A percentile compares a stretch with the other conserved stretches of the same genome.
Evolutionary conservation across 2,797 vertebrate species (phyloP).

Genomic region (Neomorphus geoffroyi): DNA sequence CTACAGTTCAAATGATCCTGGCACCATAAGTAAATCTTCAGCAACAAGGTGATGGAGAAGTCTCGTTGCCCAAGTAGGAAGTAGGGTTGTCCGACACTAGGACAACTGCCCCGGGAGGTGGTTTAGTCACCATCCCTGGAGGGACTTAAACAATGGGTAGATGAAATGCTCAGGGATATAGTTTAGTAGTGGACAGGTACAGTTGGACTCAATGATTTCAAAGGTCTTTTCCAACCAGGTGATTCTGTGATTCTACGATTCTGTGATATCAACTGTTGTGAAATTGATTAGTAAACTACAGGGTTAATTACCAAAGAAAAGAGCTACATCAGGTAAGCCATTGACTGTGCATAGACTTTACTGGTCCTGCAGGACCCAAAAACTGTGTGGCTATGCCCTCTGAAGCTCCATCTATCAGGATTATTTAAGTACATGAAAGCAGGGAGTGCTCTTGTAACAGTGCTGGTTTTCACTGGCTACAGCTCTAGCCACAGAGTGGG

Average conservation of each 20-base stretch:
- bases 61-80: not conserved
- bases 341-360: not conserved
- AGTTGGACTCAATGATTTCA: too few species aligned
- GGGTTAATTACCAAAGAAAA: not conserved
- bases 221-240: too few species aligned
- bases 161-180: too few species aligned
- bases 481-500: not conserved
- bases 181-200: too few species aligned
- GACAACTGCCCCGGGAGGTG: too few species aligned
- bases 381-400: not conserved
- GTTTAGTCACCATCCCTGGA: too few species aligned
- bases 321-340: not conserved
- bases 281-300: not conserved
- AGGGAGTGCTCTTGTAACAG: not conserved
- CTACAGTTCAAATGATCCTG: not conserved
- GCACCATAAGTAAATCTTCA: not conserved
- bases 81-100: too few species aligned
- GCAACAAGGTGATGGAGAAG: not conserved
- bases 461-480: not conserved
- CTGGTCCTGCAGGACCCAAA: not conserved
- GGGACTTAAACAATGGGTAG: too few species aligned
- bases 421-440: not conserved
- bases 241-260: too few species aligned
- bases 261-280: not conserved
- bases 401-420: not conserved